These are phyloP conservation scores for Bombus superbus DNA, from an alignment of 1,140 invertebrate genomes.

Conservation along the genomic window DNA sequence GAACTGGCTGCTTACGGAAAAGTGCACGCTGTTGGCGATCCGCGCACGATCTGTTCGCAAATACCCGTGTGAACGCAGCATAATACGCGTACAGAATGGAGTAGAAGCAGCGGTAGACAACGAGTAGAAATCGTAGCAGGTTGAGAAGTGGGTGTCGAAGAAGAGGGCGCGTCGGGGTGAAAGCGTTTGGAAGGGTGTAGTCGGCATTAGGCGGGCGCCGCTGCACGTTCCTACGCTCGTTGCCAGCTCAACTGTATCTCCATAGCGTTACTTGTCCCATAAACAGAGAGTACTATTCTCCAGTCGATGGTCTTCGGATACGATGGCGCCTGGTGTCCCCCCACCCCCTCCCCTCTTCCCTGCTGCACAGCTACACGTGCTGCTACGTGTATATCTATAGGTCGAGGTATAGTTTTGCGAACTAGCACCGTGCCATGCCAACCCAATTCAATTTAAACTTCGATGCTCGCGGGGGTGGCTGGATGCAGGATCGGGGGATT, in stretches of 20 bases:
- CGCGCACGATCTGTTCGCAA: neutral
- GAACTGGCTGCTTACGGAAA: too few species aligned
- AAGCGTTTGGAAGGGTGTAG: constrained; percentile 57
- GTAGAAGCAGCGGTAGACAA: neutral
- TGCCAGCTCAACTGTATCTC: constrained; percentile 80
- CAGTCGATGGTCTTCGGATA: constrained; percentile 82
- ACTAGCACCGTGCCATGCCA: constrained; percentile 78
- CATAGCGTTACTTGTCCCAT: constrained; percentile 77
- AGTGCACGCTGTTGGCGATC: neutral
- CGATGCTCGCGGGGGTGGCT: constrained; percentile 60
- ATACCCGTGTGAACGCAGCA: neutral
- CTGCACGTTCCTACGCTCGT: constrained; percentile 69
- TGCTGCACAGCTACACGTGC: constrained; percentile 23
- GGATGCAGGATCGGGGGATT: constrained; percentile 40
- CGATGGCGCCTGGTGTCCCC: constrained; percentile 61
- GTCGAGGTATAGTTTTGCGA: constrained; percentile 77
- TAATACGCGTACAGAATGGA: neutral
- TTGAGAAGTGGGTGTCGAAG: constrained; percentile 52
- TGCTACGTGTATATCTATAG: constrained; percentile 67
- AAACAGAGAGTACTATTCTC: constrained; percentile 79
- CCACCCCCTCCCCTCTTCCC: rapidly evolving
- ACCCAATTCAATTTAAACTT: constrained; percentile 83
- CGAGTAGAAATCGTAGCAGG: constrained; percentile 35
- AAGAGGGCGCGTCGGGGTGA: constrained; percentile 32
- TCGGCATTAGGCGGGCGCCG: constrained; percentile 33